A percentile compares a stretch with the other conserved stretches of the same genome.
phyloP scores from a whole-genome alignment of 2,888 invertebrate species.

The Hetaerina titia region DNA sequence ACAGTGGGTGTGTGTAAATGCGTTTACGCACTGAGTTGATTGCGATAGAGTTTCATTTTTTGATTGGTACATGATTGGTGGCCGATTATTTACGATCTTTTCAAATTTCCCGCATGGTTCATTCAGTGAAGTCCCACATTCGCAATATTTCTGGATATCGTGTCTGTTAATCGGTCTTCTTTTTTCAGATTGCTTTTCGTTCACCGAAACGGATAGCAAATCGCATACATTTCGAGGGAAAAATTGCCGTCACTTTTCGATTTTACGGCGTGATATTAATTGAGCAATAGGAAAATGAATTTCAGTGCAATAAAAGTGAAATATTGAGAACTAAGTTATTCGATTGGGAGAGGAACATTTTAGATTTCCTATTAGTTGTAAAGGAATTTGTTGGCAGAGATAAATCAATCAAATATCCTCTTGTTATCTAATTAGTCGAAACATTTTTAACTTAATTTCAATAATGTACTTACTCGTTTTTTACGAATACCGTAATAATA shows the following conservation, averaged over 20 bases:
- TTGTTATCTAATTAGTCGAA: no score
- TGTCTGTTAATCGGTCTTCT: constrained; percentile 12
- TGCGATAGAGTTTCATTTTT: constrained; percentile 16
- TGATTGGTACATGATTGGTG: constrained; percentile 39
- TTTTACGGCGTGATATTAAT: background rate
- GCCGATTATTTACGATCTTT: constrained; percentile 30
- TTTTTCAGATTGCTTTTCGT: background rate
- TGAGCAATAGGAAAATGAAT: background rate
- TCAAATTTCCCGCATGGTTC: constrained; percentile 21
- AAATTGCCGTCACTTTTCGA: background rate
- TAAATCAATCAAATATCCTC: no score
- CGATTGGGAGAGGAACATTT: background rate
- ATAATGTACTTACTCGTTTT: no score
- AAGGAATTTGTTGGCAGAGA: no score
- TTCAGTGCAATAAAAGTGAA: background rate
- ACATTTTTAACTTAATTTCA: no score
- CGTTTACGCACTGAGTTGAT: constrained; percentile 39
- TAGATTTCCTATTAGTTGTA: no score
- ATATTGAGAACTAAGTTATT: background rate
- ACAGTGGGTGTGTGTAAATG: background rate
- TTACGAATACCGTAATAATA: no score
- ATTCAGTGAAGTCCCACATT: constrained; percentile 28
- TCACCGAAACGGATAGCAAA: background rate
- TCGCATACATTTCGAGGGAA: background rate
- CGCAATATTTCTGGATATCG: constrained; percentile 28